Percentiles rank a stretch among this genome's conserved stretches.
Evolutionary conservation across 2,797 vertebrate species (phyloP).

Genomic region (Phylloscopus collybita): DNA sequence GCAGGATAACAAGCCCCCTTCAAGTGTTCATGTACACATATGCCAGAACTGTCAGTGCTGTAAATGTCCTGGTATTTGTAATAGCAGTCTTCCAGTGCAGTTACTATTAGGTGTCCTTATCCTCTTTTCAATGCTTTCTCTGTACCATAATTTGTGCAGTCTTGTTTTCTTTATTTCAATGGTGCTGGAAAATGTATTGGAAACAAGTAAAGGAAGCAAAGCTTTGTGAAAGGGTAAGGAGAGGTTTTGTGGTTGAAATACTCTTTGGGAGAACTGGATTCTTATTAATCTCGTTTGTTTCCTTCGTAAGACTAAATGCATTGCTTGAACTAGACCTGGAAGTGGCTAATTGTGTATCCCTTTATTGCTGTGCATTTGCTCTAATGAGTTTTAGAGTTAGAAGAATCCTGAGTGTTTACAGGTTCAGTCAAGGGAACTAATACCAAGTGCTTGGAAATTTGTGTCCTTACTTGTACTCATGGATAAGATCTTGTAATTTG

Average conservation of each 20-base stretch:
- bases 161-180: not conserved
- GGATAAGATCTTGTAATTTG: not conserved
- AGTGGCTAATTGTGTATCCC: not conserved
- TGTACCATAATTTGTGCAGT: not conserved
- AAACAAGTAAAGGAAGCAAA: not conserved
- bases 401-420: not conserved
- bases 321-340: not conserved
- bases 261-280: not conserved
- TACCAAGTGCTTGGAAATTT: not conserved
- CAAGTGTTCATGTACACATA: fast-evolving
- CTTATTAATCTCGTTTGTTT: not conserved
- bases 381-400: not conserved
- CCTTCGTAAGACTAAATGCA: not conserved
- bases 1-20: not conserved
- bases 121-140: not conserved
- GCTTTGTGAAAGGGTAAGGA: not conserved
- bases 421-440: not conserved
- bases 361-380: not conserved
- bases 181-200: not conserved
- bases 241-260: not conserved
- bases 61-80: not conserved
- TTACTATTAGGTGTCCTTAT: not conserved
- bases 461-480: not conserved
- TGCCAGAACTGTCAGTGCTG: not conserved
- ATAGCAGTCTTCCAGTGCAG: not conserved